Percentiles rank a stretch among this genome's conserved stretches.
These are phyloP conservation scores for Phoenicopterus ruber DNA, from an alignment of 2,113 vertebrate species.

Conservation along the genomic window DNA sequence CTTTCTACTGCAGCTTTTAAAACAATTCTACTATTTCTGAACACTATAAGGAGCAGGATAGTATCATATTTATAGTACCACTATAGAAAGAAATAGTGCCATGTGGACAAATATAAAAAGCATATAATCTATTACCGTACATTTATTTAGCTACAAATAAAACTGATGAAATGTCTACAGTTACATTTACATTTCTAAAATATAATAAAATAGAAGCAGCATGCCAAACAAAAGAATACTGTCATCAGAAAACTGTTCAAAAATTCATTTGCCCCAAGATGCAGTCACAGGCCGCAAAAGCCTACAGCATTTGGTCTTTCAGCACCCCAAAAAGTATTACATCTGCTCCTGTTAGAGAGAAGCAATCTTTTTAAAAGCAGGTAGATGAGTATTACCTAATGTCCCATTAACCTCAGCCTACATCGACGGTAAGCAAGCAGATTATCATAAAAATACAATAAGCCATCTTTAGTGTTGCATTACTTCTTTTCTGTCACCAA, in stretches of 20 bases:
- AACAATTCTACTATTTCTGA: neutral
- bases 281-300: neutral
- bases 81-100: neutral
- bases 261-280: neutral
- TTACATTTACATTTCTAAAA: neutral
- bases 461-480: neutral
- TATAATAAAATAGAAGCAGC: neutral
- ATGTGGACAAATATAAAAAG: neutral
- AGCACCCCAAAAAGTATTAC: neutral
- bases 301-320: neutral
- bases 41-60: neutral
- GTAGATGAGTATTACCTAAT: neutral
- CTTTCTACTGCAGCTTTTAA: neutral
- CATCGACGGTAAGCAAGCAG: neutral
- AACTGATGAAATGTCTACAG: neutral
- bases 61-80: neutral
- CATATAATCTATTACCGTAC: neutral
- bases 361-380: neutral
- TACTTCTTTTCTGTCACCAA: neutral
- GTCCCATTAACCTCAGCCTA: neutral
- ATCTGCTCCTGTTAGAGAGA: neutral
- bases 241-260: neutral
- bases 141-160: neutral
- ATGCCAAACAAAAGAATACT: neutral
- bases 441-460: neutral